phyloP scores from a whole-genome alignment of 2,888 invertebrate species.

The Furcula furcula region DNA sequence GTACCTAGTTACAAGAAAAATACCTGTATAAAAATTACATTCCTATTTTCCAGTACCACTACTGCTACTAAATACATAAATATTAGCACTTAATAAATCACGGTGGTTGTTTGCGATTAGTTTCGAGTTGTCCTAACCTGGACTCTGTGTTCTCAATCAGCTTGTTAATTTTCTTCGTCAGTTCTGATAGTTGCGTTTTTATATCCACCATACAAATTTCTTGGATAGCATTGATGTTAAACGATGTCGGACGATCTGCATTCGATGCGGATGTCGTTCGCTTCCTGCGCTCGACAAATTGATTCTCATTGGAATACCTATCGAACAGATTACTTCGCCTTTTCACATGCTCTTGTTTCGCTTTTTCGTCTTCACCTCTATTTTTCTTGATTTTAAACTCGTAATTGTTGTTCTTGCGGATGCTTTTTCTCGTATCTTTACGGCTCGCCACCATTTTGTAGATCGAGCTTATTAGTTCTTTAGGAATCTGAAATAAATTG shows the following conservation, averaged over 20 bases:
- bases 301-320: slow-evolving; percentile 65
- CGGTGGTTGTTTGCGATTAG: slow-evolving; percentile 49
- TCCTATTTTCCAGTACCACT: too few relatives aligned
- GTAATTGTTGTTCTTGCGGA: slow-evolving; percentile 73
- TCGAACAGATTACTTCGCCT: slow-evolving; percentile 71
- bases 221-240: slow-evolving; percentile 68
- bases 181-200: slow-evolving; percentile 62
- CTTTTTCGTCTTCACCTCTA: slow-evolving; percentile 51
- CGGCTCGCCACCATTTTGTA: slow-evolving; percentile 88
- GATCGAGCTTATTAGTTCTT: slow-evolving; percentile 87
- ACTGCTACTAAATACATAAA: too few relatives aligned
- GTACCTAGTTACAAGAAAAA: too few relatives aligned
- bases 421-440: slow-evolving; percentile 81
- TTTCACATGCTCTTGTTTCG: slow-evolving; percentile 55
- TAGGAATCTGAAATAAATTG: slow-evolving; percentile 80
- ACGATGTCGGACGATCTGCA: slow-evolving; percentile 52
- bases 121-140: slow-evolving; percentile 53
- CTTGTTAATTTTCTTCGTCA: slow-evolving; percentile 66
- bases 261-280: slow-evolving; percentile 52
- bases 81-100: too few relatives aligned
- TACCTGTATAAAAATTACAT: too few relatives aligned
- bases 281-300: slow-evolving; percentile 66
- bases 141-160: slow-evolving; percentile 57
- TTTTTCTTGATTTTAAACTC: slow-evolving; percentile 59
- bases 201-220: slow-evolving; percentile 76